Percentiles rank a stretch among this genome's conserved stretches.
Evolutionary conservation across 2,797 vertebrate genomes (phyloP).

Genomic region (Sphenopsis melanotis): DNA sequence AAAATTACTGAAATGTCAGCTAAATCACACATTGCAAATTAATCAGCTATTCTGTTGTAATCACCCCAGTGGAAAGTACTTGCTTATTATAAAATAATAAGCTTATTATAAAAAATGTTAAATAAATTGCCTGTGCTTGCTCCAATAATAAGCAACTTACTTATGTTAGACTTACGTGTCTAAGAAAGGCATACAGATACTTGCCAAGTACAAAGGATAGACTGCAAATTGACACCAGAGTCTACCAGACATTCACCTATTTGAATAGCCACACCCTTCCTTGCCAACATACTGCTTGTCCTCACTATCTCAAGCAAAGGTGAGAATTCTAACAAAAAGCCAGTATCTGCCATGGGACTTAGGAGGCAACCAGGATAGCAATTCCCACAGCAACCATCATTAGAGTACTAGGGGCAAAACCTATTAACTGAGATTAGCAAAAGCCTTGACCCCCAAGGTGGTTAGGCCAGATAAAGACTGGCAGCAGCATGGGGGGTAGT

Average conservation of each 20-base stretch:
- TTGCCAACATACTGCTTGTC: neutral
- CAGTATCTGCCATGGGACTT: neutral
- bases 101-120: neutral
- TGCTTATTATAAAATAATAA: neutral
- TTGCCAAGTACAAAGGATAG: neutral
- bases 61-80: neutral
- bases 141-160: neutral
- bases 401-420: neutral
- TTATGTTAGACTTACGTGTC: neutral
- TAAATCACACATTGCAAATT: neutral
- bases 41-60: neutral
- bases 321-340: neutral
- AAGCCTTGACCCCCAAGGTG: neutral
- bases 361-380: fast-evolving
- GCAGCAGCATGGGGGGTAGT: neutral
- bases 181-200: neutral
- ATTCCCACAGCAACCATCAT: neutral
- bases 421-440: neutral
- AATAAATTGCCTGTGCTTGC: neutral
- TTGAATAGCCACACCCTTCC: neutral
- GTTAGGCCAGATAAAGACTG: neutral
- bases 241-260: neutral
- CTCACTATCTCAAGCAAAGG: neutral
- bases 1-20: neutral
- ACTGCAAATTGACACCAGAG: neutral